These are phyloP conservation scores for Pseudomyrmex dendroicus DNA, from an alignment of 1,140 invertebrate species.

Conservation along the genomic window DNA sequence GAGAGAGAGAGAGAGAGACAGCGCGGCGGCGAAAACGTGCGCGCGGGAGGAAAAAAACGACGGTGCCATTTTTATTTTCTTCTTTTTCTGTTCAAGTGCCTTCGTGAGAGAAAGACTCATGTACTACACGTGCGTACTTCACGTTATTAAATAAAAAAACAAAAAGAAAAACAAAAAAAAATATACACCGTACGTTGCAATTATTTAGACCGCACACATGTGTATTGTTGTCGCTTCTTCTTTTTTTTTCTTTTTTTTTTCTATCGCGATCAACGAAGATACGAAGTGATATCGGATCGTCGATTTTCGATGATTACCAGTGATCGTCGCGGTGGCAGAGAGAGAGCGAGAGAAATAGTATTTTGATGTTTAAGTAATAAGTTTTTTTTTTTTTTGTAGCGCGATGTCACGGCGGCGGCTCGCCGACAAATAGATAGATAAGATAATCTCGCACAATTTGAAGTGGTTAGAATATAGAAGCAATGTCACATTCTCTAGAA, in stretches of 20 bases:
- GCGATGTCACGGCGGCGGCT: neutral
- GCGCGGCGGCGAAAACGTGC: slow-evolving; percentile 23
- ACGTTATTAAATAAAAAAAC: slow-evolving; percentile 52
- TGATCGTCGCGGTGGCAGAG: slow-evolving; percentile 5
- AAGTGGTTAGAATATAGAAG: slow-evolving; percentile 5
- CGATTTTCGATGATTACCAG: slow-evolving; percentile 24
- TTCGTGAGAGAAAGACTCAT: slow-evolving; percentile 73
- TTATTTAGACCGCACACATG: slow-evolving; percentile 58
- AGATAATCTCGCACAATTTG: slow-evolving; percentile 11
- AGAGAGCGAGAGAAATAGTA: slow-evolving; percentile 26
- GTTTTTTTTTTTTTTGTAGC: neutral
- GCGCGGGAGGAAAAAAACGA: slow-evolving; percentile 30
- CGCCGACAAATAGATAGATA: neutral
- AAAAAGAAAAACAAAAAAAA: no score
- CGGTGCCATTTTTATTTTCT: slow-evolving; percentile 76
- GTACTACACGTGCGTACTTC: slow-evolving; percentile 57
- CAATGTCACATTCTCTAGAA: slow-evolving; percentile 14
- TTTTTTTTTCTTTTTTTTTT: neutral
- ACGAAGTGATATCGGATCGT: slow-evolving; percentile 40
- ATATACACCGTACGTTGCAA: slow-evolving; percentile 32
- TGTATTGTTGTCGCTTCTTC: slow-evolving; percentile 27
- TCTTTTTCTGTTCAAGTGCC: slow-evolving; percentile 68
- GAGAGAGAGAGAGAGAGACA: slow-evolving; percentile 3
- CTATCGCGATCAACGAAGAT: slow-evolving; percentile 21
- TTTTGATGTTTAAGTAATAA: slow-evolving; percentile 19